Base-by-base conservation (phyloP, 2,888 invertebrate genomes). In the Amphipyra berbera region DNA sequence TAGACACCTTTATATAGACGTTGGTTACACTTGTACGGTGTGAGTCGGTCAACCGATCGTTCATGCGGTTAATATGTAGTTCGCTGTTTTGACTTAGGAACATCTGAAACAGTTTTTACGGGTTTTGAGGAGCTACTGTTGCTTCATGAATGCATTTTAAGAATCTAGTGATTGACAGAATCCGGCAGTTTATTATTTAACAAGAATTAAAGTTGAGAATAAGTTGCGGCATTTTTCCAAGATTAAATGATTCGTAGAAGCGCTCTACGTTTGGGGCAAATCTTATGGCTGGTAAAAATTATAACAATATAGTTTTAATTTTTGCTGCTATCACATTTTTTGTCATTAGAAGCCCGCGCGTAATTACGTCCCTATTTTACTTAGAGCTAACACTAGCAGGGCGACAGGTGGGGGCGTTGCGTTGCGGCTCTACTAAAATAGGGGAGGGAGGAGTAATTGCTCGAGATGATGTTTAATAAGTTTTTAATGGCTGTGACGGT, bases 381-480 rank as follows among this genome's bases (percentile, higher is more conserved):
- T 60, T 62, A 33, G 21, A 73, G 59, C 50, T 67, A 44, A 60
- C 54, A 77, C 70, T 74, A 76, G 66, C 52, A 33, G 35, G 64
- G 60, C 45, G 62, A 71, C 63, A 68, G 74, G 76, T 60, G 71
- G 78, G 68, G 56, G 64, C 62, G 60, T 60, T 71, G 75, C 71
- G 65, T 69, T 67, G 76, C 56, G 49, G 57, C 68, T 68, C 59
- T 73, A 58, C 75, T 82, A 62, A 70, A 69, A 63, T 75, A 58
- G 45, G 68, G 67, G 78, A 64, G 90, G 91, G 89, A 89, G 88
- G 88, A 90, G 95, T 95, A 96, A 96, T 96, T 95, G 95, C 94
- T 90, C 91, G 95, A 95, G 95, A 95, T 95, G 95, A 95, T 95
- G 95, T 96, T 96, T 96, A 96, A 96, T 95, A 95, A 96, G 95